These are phyloP conservation scores for Pardosa pseudoannulata DNA, from an alignment of 2,888 invertebrate species.

Conservation along the genomic window DNA sequence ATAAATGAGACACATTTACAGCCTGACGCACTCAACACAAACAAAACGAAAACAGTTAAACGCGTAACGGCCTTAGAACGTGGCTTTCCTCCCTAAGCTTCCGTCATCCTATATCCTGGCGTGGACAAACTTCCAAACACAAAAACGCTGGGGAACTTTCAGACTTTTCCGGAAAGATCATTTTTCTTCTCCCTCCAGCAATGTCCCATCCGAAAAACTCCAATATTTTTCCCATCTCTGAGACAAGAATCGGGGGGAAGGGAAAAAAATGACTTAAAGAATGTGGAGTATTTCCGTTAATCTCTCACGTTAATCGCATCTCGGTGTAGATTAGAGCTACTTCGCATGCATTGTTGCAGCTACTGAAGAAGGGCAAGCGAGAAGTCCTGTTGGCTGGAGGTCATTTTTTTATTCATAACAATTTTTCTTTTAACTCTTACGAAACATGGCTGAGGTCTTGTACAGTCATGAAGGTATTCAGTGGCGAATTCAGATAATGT, in stretches of 20 bases:
- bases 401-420: too few species aligned
- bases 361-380: not conserved
- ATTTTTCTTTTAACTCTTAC: too few species aligned
- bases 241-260: not conserved
- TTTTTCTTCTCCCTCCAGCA: not conserved
- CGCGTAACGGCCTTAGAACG: too few species aligned
- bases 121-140: too few species aligned
- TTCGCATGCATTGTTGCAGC: conserved; percentile 5
- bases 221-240: not conserved
- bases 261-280: too few species aligned
- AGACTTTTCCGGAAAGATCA: conserved; percentile 5
- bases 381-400: not conserved
- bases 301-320: conserved; percentile 12
- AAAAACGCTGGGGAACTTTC: conserved; percentile 11
- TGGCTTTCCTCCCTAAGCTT: not conserved
- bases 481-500: not conserved
- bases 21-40: too few species aligned
- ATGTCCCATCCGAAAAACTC: not conserved
- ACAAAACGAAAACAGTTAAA: too few species aligned
- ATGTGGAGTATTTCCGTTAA: conserved; percentile 50
- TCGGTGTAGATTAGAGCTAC: not conserved
- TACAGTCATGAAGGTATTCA: not conserved
- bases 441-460: not conserved
- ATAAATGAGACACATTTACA: too few species aligned
- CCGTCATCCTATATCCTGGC: too few species aligned